phyloP scores from a whole-genome alignment of 2,888 invertebrate genomes.

The Ferrisia virgata region DNA sequence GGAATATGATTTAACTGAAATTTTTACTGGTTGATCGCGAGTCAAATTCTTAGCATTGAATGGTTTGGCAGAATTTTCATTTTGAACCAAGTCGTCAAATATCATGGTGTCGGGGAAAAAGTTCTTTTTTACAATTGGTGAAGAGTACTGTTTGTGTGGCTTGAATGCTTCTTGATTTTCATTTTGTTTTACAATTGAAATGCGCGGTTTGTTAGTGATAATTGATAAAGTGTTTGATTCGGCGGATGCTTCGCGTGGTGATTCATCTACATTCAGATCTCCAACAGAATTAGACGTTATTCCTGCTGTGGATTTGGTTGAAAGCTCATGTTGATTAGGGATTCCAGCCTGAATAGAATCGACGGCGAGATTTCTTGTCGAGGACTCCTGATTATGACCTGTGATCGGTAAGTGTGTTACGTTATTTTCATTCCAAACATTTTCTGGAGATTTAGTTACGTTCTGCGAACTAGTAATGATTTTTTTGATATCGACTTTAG shows the following conservation, averaged over 20 bases:
- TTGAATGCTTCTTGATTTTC: neutral
- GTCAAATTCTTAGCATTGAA: neutral
- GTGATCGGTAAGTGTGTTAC: neutral
- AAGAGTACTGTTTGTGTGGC: neutral
- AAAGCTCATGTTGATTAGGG: neutral
- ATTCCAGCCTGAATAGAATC: neutral
- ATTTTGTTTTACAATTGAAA: neutral
- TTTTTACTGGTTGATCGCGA: neutral
- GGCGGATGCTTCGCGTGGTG: constrained; percentile 13
- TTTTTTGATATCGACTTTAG: neutral
- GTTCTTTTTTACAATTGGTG: neutral
- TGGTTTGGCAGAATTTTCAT: neutral
- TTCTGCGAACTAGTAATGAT: neutral
- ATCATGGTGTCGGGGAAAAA: constrained; percentile 2
- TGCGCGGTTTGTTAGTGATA: neutral
- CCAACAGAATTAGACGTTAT: neutral
- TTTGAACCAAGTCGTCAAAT: neutral
- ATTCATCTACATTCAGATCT: constrained; percentile 12
- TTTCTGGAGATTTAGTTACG: neutral
- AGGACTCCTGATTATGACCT: neutral
- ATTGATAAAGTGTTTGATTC: neutral
- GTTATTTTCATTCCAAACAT: neutral
- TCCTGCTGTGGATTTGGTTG: constrained; percentile 6
- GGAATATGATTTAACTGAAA: neutral
- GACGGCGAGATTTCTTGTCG: neutral